Percentiles rank a stretch among this genome's conserved stretches.
phyloP scores from a whole-genome alignment of 2,113 vertebrate species.

The Lynx canadensis region DNA sequence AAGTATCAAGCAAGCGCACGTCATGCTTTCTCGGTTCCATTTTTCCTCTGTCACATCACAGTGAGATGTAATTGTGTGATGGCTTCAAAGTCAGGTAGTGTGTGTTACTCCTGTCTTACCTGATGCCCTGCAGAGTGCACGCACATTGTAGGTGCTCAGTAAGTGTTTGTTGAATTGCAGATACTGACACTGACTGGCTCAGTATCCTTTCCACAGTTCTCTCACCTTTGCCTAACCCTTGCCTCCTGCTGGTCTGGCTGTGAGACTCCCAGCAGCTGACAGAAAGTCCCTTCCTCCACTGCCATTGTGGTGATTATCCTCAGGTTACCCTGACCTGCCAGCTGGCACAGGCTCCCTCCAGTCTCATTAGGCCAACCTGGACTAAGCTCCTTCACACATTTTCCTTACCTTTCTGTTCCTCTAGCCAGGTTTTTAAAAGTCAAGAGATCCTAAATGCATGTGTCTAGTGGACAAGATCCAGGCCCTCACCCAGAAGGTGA shows the following conservation, averaged over 20 bases:
- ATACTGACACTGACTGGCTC: background rate
- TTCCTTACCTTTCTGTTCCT: constrained; percentile 9
- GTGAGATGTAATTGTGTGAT: background rate
- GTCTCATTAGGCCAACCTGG: background rate
- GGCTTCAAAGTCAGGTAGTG: background rate
- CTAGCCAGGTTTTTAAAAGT: background rate
- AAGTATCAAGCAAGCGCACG: background rate
- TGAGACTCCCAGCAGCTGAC: background rate
- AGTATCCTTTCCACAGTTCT: background rate
- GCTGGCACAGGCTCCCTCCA: background rate
- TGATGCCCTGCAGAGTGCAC: background rate
- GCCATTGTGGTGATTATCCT: background rate
- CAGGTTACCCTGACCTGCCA: background rate
- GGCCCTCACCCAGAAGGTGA: background rate
- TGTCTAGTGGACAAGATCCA: background rate
- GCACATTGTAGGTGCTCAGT: background rate
- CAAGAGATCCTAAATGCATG: background rate
- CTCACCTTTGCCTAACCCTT: background rate
- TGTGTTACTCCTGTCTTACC: background rate
- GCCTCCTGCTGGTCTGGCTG: background rate
- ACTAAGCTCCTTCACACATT: background rate
- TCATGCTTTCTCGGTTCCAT: background rate
- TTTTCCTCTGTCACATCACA: background rate
- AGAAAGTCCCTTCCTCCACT: background rate
- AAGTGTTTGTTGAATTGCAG: background rate